Conservation (phyloP, 2,888 invertebrate species). For the Alentia gelatinosa region DNA sequence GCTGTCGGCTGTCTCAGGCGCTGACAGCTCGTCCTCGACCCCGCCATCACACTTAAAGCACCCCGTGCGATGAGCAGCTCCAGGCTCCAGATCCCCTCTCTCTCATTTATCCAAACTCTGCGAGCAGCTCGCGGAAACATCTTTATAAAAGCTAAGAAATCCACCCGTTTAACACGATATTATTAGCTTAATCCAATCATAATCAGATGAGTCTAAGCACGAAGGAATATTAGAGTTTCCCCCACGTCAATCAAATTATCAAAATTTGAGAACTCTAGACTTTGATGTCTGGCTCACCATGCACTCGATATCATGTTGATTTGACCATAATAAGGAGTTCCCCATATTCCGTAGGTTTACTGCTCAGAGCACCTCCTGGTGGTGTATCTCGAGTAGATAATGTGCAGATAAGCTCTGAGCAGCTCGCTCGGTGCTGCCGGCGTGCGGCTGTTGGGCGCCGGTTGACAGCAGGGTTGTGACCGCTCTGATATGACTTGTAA, state of each 20-base stretch:
- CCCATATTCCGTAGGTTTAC: too few species aligned
- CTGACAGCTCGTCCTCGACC: background rate
- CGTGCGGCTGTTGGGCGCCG: background rate
- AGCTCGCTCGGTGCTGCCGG: background rate
- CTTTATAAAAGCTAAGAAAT: too few species aligned
- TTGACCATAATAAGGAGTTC: background rate
- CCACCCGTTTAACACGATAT: too few species aligned
- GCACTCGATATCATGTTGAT: background rate
- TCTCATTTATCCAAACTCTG: too few species aligned
- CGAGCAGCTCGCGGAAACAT: too few species aligned
- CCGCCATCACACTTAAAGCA: background rate
- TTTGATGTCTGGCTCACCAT: background rate
- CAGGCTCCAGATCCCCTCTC: too few species aligned
- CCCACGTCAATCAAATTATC: too few species aligned
- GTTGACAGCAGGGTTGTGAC: background rate
- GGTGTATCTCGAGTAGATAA: background rate
- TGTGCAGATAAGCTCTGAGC: background rate
- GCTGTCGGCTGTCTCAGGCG: constrained; percentile 21
- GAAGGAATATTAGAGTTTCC: too few species aligned
- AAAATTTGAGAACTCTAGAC: background rate
- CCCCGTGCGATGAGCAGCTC: background rate
- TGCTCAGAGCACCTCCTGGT: background rate
- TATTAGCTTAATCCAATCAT: too few species aligned
- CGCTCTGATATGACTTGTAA: constrained; percentile 25
- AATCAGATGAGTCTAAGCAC: too few species aligned